These are phyloP conservation scores for Sebastes jordani DNA, from an alignment of 2,797 vertebrate genomes.

Conservation along the genomic window DNA sequence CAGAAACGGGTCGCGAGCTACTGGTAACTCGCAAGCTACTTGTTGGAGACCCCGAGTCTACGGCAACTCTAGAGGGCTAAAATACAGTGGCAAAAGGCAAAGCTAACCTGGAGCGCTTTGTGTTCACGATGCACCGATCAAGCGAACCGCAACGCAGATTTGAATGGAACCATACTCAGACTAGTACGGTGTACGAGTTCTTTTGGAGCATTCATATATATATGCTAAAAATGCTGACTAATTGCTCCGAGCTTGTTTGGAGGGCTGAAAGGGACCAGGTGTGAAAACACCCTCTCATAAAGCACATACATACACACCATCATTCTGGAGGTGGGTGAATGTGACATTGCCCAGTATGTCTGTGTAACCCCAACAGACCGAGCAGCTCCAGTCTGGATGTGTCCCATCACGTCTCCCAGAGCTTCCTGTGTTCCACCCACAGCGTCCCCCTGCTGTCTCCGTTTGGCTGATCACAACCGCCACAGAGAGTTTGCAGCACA, in stretches of 20 bases:
- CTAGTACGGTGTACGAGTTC: too few relatives aligned
- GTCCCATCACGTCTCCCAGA: slow-evolving; percentile 20
- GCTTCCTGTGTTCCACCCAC: slow-evolving; percentile 42
- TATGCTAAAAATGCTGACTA: too few relatives aligned
- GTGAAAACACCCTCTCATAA: not conserved
- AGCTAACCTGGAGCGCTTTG: not conserved
- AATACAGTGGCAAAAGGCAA: not conserved
- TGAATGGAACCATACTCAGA: not conserved
- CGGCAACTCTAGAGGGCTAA: not conserved
- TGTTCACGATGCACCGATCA: not conserved
- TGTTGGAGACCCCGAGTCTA: too few relatives aligned
- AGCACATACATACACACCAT: not conserved
- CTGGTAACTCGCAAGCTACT: too few relatives aligned
- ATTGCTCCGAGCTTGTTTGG: too few relatives aligned
- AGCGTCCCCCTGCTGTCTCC: slow-evolving; percentile 25
- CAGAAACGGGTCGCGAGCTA: too few relatives aligned
- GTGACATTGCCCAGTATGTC: not conserved
- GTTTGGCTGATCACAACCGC: slow-evolving; percentile 35
- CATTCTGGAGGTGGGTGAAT: not conserved
- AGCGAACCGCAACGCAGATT: not conserved
- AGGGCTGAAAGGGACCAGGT: too few relatives aligned
- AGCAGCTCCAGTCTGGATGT: slow-evolving; percentile 10
- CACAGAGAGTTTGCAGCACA: slow-evolving; percentile 34
- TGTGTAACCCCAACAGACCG: slow-evolving; percentile 16
- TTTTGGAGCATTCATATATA: too few relatives aligned